These are phyloP conservation scores for Leptarthrus brevirostris DNA, from an alignment of 2,888 invertebrate genomes.

Conservation along the genomic window DNA sequence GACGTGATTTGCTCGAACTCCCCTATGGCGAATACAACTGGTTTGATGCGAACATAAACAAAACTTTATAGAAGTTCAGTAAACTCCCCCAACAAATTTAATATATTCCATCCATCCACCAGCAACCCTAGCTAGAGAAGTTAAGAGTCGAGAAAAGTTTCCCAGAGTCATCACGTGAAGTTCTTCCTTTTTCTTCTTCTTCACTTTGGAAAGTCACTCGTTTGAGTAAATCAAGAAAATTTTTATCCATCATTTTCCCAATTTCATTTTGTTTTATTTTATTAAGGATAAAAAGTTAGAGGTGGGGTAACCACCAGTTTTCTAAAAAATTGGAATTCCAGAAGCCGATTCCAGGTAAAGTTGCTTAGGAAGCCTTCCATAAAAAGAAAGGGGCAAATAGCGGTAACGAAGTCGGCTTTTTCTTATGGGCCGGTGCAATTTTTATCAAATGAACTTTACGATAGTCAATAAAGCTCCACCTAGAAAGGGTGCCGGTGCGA, in stretches of 20 bases:
- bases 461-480: conserved; percentile 39
- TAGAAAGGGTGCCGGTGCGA: conserved; percentile 36
- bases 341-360: conserved; percentile 24
- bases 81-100: conserved; percentile 42
- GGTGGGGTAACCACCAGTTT: conserved; percentile 4
- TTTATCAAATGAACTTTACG: conserved; percentile 48
- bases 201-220: conserved; percentile 16
- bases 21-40: conserved; percentile 36
- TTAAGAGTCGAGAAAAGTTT: conserved; percentile 38
- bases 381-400: not conserved
- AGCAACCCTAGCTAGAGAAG: conserved; percentile 25
- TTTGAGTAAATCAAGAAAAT: conserved; percentile 46
- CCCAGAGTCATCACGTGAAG: conserved; percentile 21
- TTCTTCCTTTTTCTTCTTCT: not conserved
- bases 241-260: conserved; percentile 47
- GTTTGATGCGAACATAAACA: conserved; percentile 46
- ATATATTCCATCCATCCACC: conserved; percentile 47
- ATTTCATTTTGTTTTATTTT: conserved; percentile 48
- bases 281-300: conserved; percentile 43
- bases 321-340: conserved; percentile 38
- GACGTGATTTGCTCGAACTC: conserved; percentile 34
- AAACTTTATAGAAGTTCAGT: conserved; percentile 47
- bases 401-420: not conserved
- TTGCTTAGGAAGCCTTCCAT: not conserved
- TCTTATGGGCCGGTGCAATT: conserved; percentile 22